phyloP scores from a whole-genome alignment of 2,888 invertebrate species.

The Eupsilia transversa region DNA sequence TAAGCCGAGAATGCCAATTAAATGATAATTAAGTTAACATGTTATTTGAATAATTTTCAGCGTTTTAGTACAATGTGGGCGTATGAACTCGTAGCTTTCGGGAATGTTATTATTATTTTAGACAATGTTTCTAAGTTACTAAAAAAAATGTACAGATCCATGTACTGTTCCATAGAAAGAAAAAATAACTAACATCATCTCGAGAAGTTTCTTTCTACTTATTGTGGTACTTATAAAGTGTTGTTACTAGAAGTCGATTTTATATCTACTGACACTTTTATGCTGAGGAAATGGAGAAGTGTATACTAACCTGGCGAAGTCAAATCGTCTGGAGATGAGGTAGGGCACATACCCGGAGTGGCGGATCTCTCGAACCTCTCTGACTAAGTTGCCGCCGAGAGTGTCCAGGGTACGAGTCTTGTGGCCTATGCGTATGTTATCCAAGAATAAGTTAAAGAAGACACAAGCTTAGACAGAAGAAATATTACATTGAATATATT shows the following conservation, averaged over 20 bases:
- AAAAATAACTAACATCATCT: no score
- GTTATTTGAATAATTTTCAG: slow-evolving; percentile 22
- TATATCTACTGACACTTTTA: not conserved
- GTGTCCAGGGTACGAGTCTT: slow-evolving; percentile 83
- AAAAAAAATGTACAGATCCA: no score
- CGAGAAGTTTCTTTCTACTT: no score
- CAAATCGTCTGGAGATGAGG: slow-evolving; percentile 73
- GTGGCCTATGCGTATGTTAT: slow-evolving; percentile 78
- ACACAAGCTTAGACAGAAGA: not conserved
- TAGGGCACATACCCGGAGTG: slow-evolving; percentile 79
- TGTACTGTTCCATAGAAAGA: no score
- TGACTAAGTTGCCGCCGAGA: slow-evolving; percentile 82
- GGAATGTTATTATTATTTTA: not conserved
- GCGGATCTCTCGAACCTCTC: slow-evolving; percentile 81
- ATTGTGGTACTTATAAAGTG: not conserved
- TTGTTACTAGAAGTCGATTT: not conserved
- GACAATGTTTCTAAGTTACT: not conserved
- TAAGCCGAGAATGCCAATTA: slow-evolving; percentile 20
- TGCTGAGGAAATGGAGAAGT: not conserved
- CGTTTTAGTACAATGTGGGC: not conserved
- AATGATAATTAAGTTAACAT: slow-evolving; percentile 26
- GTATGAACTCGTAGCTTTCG: not conserved
- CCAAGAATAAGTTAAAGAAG: slow-evolving; percentile 30
- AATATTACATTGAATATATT: slow-evolving; percentile 12
- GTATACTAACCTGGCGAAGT: slow-evolving; percentile 74